phyloP scores from a whole-genome alignment of 2,888 invertebrate genomes.

The Diploptera punctata region DNA sequence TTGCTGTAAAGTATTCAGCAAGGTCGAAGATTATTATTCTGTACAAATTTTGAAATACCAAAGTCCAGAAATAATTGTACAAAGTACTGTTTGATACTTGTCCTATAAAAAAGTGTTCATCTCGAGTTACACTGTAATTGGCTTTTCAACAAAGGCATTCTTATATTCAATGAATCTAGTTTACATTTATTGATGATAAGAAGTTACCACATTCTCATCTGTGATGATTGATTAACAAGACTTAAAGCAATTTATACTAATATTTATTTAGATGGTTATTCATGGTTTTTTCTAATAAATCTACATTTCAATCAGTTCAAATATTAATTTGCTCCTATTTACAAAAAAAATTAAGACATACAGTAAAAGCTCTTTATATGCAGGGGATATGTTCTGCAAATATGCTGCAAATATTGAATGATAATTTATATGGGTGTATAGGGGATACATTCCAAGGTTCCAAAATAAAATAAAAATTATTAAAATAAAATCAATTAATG shows the following conservation, averaged over 20 bases:
- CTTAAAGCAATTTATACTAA: not conserved
- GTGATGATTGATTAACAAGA: not conserved
- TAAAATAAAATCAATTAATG: too few relatives aligned
- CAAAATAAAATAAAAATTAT: too few relatives aligned
- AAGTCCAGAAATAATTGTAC: slow-evolving; percentile 12
- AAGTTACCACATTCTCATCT: not conserved
- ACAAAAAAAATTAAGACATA: too few relatives aligned
- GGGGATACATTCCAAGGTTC: too few relatives aligned
- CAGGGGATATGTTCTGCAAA: too few relatives aligned
- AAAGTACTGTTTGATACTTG: slow-evolving; percentile 3
- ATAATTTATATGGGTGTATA: too few relatives aligned
- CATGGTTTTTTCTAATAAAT: not conserved
- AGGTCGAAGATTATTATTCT: not conserved
- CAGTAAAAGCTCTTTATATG: too few relatives aligned
- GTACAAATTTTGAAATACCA: slow-evolving; percentile 21
- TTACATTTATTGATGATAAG: not conserved
- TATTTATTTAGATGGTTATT: not conserved
- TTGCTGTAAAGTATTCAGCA: too few relatives aligned
- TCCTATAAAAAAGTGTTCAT: slow-evolving; percentile 16
- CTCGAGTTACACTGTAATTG: not conserved
- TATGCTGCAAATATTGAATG: too few relatives aligned
- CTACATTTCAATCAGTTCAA: not conserved
- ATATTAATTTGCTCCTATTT: too few relatives aligned
- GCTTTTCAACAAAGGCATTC: not conserved
- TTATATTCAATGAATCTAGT: not conserved